phyloP scores from a whole-genome alignment of 2,113 vertebrate genomes.

The Eurypyga helias region DNA sequence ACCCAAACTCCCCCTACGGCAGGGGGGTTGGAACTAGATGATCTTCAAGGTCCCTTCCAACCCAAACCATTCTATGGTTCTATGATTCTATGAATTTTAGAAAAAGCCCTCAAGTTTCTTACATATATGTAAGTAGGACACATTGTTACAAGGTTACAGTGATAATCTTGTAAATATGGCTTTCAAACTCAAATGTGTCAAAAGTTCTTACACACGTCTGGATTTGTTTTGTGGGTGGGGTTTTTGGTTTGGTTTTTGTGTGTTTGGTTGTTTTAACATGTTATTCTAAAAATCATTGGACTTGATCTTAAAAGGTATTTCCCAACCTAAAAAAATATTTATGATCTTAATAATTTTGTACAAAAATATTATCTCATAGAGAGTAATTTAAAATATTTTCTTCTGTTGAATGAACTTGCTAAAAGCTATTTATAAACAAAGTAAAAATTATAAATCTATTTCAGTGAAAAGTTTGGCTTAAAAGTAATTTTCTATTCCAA shows the following conservation, averaged over 20 bases:
- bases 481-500: not conserved
- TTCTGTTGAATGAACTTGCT: not conserved
- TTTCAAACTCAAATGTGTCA: not conserved
- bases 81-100: too few relatives aligned
- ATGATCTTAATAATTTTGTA: not conserved
- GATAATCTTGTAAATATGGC: not conserved
- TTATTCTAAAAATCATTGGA: not conserved
- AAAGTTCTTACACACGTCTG: not conserved
- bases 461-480: not conserved
- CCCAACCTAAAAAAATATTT: too few relatives aligned
- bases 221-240: not conserved
- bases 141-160: not conserved
- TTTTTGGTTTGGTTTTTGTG: too few relatives aligned
- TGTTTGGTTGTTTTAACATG: not conserved
- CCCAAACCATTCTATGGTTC: too few relatives aligned
- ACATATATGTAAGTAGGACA: not conserved
- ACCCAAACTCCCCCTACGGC: too few relatives aligned
- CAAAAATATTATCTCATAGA: not conserved
- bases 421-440: not conserved
- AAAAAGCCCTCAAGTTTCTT: accelerated
- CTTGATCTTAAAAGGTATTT: too few relatives aligned
- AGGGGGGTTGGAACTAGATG: too few relatives aligned
- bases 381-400: not conserved
- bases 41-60: too few relatives aligned
- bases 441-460: not conserved